phyloP scores from a whole-genome alignment of 2,113 vertebrate genomes.

The Theristicus caerulescens region DNA sequence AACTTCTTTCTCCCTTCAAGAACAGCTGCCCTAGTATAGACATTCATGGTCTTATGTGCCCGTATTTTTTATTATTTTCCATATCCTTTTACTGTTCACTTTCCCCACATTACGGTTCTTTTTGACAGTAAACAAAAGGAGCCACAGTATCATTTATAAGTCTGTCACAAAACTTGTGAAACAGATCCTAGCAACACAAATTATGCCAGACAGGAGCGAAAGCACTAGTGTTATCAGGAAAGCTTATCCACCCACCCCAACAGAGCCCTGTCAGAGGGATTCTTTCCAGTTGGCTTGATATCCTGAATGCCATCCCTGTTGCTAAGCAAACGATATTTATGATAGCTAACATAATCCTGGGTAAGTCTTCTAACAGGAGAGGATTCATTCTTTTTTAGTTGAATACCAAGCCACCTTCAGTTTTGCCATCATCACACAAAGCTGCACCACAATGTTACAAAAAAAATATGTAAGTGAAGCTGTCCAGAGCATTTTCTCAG shows the following conservation, averaged over 20 bases:
- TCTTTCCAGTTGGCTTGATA: constrained; percentile 57
- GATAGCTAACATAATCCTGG: constrained; percentile 9
- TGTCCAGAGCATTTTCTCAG: background rate
- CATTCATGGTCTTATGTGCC: too few species aligned
- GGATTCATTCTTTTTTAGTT: background rate
- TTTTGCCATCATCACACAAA: background rate
- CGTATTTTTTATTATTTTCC: background rate
- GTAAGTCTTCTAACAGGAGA: background rate
- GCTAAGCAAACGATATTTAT: constrained; percentile 39
- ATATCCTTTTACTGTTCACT: background rate
- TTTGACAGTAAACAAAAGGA: constrained; percentile 39
- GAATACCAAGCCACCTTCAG: background rate
- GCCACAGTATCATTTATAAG: constrained; percentile 2
- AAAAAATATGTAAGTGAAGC: background rate
- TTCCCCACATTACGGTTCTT: background rate
- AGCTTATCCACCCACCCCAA: constrained; percentile 38
- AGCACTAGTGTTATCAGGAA: background rate
- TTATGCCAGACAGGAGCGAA: constrained; percentile 18
- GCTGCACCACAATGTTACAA: background rate
- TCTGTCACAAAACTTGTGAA: constrained; percentile 39
- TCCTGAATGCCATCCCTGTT: constrained; percentile 36
- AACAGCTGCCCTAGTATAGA: background rate
- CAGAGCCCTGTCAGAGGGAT: constrained; percentile 15
- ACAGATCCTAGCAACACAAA: constrained; percentile 42
- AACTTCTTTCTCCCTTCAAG: background rate